phyloP scores from a whole-genome alignment of 2,797 vertebrate genomes.

The Linurgus olivaceus region DNA sequence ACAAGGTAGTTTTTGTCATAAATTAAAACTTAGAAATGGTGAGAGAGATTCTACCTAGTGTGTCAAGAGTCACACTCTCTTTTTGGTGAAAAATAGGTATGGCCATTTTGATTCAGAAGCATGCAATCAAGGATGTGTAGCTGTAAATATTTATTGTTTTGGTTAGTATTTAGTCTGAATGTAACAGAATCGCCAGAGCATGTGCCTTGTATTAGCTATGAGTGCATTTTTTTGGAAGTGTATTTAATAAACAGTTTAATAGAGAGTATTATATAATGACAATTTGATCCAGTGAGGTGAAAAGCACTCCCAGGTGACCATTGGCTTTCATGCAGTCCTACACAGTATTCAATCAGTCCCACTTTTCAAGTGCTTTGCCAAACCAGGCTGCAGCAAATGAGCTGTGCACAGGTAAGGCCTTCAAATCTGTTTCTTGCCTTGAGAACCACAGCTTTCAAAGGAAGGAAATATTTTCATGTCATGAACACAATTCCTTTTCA shows the following conservation, averaged over 20 bases:
- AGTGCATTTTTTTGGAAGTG: neutral
- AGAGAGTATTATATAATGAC: neutral
- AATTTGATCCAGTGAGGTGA: neutral
- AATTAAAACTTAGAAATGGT: neutral
- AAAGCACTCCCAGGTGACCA: neutral
- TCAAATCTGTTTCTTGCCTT: neutral
- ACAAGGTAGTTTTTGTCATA: neutral
- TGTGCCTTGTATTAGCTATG: neutral
- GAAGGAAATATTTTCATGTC: neutral
- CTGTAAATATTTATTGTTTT: neutral
- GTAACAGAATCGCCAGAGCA: neutral
- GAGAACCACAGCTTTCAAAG: neutral
- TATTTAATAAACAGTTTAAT: neutral
- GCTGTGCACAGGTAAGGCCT: neutral
- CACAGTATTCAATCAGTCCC: neutral
- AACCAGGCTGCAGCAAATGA: neutral
- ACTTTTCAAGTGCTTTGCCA: neutral
- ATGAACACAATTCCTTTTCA: neutral
- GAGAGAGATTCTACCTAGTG: neutral
- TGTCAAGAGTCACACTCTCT: neutral
- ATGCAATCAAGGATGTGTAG: neutral
- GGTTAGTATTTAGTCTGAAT: neutral
- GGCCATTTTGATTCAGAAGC: neutral
- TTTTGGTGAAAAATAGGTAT: neutral
- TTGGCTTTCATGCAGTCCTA: neutral